Base-by-base conservation (phyloP, 2,797 vertebrate genomes). In the Mastacembelus armatus region DNA sequence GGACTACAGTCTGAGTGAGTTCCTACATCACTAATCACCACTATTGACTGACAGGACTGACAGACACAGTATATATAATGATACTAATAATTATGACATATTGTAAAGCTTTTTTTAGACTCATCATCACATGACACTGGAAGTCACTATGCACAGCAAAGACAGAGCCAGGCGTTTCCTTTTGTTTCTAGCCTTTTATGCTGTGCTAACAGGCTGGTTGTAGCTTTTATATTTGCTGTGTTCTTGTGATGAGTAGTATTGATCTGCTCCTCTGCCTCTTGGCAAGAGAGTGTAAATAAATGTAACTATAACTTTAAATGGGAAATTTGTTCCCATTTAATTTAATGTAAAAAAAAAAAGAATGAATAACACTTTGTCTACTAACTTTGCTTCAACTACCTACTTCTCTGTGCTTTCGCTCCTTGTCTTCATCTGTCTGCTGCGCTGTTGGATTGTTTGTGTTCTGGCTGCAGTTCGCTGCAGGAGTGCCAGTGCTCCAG, bases 401-500 rank as follows among this genome's bases (percentile, higher is more conserved):
- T 70, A 55, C 36, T 22, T 7, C 16, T 58, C 35, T 80, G 26
- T 76, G 43, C 60, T 32, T 57, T 55, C 18, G 21, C 38, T 70
- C 19, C 16, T 4, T 19, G 33, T 59, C 38, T 49, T 49, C 6
- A 50, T 72, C 43, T 59, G 16, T 65, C 66, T 68, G 39, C 64
- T 76, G 61, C 49, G 62, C 74, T 70, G 48, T 71, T 1, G 48
- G 75, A 60, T 54, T 43, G 74, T 93, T 86, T 95, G 89, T 89
- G 90, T 89, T 89, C 85, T 91, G 92, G 90, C 91, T 91, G 93
- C 95, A 99, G 97, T 96, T 88, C 94, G 95, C 86, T 85, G 90
- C 94, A 95, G 97, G 92, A 99, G 97, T 90, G 93, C 95, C 95
- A 98, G 97, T 85, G 96, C 96, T 87, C 97, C 97, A 1, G 92